phyloP scores from a whole-genome alignment of 2,113 vertebrate genomes.

The Apaloderma vittatum region DNA sequence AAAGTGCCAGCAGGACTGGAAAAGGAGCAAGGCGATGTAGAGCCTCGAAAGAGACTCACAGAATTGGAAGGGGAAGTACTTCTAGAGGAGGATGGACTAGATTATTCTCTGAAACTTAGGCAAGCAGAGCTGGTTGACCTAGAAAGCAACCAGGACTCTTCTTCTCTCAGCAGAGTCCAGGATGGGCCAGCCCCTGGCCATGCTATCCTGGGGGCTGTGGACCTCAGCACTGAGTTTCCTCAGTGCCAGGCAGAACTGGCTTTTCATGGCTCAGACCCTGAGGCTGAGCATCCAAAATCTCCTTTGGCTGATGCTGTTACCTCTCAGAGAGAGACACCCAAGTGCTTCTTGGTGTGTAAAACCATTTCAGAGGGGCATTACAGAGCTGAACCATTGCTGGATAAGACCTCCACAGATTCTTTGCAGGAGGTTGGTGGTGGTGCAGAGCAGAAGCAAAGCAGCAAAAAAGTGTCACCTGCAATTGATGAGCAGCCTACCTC shows the following conservation, averaged over 20 bases:
- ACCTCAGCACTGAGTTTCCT: background rate
- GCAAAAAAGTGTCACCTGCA: background rate
- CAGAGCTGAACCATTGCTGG: background rate
- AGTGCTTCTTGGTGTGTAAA: constrained; percentile 59
- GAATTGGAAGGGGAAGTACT: background rate
- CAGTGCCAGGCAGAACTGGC: background rate
- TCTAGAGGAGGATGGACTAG: background rate
- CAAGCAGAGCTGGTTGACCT: background rate
- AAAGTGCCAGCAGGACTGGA: constrained; percentile 13
- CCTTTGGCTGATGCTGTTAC: background rate
- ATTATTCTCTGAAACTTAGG: background rate
- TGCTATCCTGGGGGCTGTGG: background rate
- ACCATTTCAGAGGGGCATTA: constrained; percentile 54
- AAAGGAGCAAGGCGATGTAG: background rate
- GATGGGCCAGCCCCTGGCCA: background rate
- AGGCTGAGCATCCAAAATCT: background rate
- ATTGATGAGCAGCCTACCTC: background rate
- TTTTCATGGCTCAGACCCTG: background rate
- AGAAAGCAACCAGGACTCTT: constrained; percentile 5
- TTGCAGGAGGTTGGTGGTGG: background rate
- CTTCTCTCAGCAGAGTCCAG: background rate
- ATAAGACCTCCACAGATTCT: background rate
- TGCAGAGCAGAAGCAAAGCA: constrained; percentile 14
- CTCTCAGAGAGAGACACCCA: background rate
- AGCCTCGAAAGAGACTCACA: background rate